Evolutionary conservation across 2,888 invertebrate species (phyloP), one percentile per base, ranked within the genome.

Genomic region (Ectemnius continuus): DNA sequence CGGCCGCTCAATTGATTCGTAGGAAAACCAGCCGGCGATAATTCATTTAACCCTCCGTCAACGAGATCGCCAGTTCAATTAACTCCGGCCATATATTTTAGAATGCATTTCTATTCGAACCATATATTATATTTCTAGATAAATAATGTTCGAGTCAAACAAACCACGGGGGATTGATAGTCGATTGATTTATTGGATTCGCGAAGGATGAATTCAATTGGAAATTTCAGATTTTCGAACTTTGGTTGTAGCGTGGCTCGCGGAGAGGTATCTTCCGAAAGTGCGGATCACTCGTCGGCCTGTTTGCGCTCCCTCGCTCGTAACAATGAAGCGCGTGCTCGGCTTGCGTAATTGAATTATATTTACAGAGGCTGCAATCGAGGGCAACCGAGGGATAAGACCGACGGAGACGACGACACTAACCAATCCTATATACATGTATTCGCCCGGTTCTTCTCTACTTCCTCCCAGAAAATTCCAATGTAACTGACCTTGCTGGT

Each of bases 401-500:
- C 11, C 8, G 47, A 47, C 47, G n/a, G 2, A 47, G 47, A 14
- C 52, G 48, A 8, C 48, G 16, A 14, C 52, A 14, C 2, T 52
- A 52, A 52, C 16, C 0, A 52, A 11, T 48, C 20, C 63, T 74
- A 61, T 63, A 63, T 5, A 16, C 18, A 28, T 20, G 56, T 59
- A 26, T 20, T 52, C 28, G 16, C 36, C 28, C 20, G 36, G 28
- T n/a, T n/a, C 0, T 36, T 36, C 36, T 36, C 61, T 26, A n/a
- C 56, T 56, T 61, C 71, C 67, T 77, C 69, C 72, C 61, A 66
- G 48, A 28, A 45, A 8, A 28, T 26, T 16, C 14, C 66, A 66
- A 70, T 78, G 78, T 78, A 78, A 78, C 78, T 78, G 73, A 78
- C 78, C 78, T 78, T 78, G 76, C 70, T 5, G 5, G 36, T 6